Conservation (phyloP, 2,113 vertebrate genomes). For the Dromas ardeola region DNA sequence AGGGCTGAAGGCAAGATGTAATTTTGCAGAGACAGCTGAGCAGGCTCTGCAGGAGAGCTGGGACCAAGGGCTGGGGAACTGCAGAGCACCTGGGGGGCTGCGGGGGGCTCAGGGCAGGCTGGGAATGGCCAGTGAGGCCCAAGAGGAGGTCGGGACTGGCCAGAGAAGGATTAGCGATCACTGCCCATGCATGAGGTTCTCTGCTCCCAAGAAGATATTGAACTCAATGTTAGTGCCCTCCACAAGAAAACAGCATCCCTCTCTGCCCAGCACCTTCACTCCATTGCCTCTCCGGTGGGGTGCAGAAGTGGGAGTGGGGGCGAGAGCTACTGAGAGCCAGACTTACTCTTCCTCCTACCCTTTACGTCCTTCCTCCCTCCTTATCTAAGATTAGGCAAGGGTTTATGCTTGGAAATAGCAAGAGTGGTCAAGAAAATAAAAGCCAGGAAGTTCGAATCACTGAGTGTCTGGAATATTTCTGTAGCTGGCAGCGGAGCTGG, state of each 20-base stretch:
- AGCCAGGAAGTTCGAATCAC: neutral
- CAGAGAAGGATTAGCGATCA: neutral
- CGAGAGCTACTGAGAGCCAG: fast-evolving
- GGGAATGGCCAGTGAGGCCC: fast-evolving
- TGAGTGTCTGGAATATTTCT: neutral
- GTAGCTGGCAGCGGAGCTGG: neutral
- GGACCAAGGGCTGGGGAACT: neutral
- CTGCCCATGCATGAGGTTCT: fast-evolving
- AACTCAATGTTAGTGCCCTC: neutral
- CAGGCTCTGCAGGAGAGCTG: neutral
- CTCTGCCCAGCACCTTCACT: neutral
- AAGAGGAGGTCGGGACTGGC: fast-evolving
- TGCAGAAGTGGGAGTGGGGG: fast-evolving
- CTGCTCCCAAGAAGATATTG: neutral
- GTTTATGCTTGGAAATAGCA: neutral
- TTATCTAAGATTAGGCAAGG: neutral
- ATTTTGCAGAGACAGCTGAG: neutral
- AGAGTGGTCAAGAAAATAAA: neutral
- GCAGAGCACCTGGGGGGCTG: neutral
- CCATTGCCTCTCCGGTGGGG: fast-evolving
- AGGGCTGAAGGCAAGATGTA: neutral
- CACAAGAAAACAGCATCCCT: neutral
- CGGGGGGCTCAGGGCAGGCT: fast-evolving
- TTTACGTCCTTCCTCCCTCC: neutral
- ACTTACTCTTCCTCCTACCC: neutral